Evolutionary conservation across 2,797 vertebrate species (phyloP).

Genomic region (Australoheros facetus): DNA sequence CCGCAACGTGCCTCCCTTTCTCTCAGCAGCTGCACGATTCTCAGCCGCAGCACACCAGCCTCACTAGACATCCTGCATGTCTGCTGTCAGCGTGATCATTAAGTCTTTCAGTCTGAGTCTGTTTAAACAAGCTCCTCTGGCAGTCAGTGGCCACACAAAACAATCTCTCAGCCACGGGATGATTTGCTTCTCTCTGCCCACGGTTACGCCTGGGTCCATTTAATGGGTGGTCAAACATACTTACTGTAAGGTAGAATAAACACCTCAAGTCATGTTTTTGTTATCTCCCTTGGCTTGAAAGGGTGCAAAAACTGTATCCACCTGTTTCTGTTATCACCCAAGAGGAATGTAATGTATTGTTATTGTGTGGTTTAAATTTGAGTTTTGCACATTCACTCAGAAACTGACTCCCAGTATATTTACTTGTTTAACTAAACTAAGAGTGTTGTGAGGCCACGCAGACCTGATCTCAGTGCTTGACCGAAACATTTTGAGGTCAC

Average conservation of each 20-base stretch:
- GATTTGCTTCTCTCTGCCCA: constrained; percentile 49
- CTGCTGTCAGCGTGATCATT: constrained; percentile 75
- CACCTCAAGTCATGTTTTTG: constrained; percentile 49
- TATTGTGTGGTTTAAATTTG: background rate
- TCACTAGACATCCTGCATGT: constrained; percentile 71
- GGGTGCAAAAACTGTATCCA: constrained; percentile 41
- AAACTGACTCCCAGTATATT: background rate
- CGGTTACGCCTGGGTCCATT: constrained; percentile 59
- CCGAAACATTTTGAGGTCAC: background rate
- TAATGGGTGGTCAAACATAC: constrained; percentile 64
- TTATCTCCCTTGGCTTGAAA: constrained; percentile 43
- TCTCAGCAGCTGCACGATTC: constrained; percentile 50
- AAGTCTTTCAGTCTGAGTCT: constrained; percentile 70
- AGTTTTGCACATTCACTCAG: constrained; percentile 6
- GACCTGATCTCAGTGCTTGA: background rate
- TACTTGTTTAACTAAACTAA: background rate
- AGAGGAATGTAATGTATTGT: background rate
- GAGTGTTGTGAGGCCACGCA: background rate
- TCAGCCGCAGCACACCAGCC: constrained; percentile 58
- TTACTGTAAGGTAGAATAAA: constrained; percentile 61
- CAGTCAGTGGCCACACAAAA: constrained; percentile 61
- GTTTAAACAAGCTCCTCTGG: constrained; percentile 72
- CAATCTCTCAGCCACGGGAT: constrained; percentile 41
- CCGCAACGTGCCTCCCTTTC: constrained; percentile 60
- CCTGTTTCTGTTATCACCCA: constrained; percentile 50